Percentiles rank a stretch among this genome's conserved stretches.
Evolutionary conservation across 2,888 invertebrate species (phyloP).

Genomic region (Pyrocoelia pectoralis): DNA sequence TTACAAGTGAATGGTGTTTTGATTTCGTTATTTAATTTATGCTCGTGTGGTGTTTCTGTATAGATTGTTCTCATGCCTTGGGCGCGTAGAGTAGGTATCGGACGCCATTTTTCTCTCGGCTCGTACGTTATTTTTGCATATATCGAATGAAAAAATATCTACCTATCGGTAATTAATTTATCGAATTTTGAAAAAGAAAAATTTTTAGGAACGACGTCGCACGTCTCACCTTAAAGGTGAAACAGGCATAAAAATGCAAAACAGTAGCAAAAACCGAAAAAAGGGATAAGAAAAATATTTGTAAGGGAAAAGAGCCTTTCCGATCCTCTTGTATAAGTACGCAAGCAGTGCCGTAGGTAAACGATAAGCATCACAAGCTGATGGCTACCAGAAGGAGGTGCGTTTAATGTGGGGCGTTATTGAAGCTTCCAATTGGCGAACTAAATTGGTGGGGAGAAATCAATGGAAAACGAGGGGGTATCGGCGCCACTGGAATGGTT

Average conservation of each 20-base stretch:
- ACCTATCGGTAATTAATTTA: neutral
- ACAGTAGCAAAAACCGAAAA: conserved; percentile 28
- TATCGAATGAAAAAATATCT: too few relatives aligned
- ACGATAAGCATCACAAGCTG: conserved; percentile 59
- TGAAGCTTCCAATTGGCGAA: conserved; percentile 46
- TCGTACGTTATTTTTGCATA: neutral
- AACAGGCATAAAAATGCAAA: conserved; percentile 35
- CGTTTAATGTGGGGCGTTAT: conserved; percentile 49
- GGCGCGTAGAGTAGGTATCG: conserved; percentile 13
- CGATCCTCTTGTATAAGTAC: conserved; percentile 21
- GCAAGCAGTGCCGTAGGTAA: conserved; percentile 20
- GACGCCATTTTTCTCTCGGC: conserved; percentile 19
- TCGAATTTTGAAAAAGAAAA: neutral
- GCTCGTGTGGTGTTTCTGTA: conserved; percentile 21
- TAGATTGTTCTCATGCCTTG: conserved; percentile 21
- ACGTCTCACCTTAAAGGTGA: conserved; percentile 37
- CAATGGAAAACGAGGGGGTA: conserved; percentile 53
- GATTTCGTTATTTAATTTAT: conserved; percentile 38
- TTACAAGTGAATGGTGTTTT: conserved; percentile 36
- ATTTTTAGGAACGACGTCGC: conserved; percentile 14
- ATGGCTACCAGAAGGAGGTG: conserved; percentile 60
- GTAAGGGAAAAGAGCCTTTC: conserved; percentile 27
- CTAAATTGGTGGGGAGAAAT: conserved; percentile 47
- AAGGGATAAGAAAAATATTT: conserved; percentile 23
- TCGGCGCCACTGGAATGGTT: conserved; percentile 44